Conservation (phyloP, 2,113 vertebrate genomes). For the Neopipo cinnamomea region DNA sequence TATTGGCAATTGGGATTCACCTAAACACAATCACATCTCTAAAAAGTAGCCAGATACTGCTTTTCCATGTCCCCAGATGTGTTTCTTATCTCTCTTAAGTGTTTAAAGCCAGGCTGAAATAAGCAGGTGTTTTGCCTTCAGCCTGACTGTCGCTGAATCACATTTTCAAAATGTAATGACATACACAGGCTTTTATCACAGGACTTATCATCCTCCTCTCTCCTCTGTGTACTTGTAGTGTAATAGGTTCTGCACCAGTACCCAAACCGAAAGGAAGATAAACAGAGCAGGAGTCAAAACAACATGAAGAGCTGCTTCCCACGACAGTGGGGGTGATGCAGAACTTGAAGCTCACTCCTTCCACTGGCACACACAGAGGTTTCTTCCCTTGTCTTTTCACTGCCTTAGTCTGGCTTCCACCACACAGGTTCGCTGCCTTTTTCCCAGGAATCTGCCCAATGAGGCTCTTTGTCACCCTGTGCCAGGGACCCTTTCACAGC, state of each 20-base stretch:
- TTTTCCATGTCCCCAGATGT: not conserved
- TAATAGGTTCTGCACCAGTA: not conserved
- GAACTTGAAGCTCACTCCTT: not conserved
- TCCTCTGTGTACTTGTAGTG: not conserved
- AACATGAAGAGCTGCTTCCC: not conserved
- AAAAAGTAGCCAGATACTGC: not conserved
- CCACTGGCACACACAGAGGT: not conserved
- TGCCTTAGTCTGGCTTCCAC: not conserved
- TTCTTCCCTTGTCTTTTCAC: not conserved
- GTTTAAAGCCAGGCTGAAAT: not conserved
- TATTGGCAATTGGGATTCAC: not conserved
- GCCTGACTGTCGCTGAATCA: not conserved
- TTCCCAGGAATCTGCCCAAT: not conserved
- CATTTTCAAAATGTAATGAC: not conserved
- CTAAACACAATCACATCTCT: not conserved
- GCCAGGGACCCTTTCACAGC: not conserved
- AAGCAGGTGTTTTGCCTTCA: not conserved
- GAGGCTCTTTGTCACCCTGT: not conserved
- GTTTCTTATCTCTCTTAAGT: not conserved
- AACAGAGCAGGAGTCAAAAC: not conserved
- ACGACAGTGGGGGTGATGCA: rapidly evolving
- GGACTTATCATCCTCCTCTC: not conserved
- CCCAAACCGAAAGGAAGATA: not conserved
- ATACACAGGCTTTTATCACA: not conserved
- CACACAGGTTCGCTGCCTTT: not conserved